Base-by-base conservation (phyloP, 2,888 invertebrate genomes). In the Callyntrura sp. region DNA sequence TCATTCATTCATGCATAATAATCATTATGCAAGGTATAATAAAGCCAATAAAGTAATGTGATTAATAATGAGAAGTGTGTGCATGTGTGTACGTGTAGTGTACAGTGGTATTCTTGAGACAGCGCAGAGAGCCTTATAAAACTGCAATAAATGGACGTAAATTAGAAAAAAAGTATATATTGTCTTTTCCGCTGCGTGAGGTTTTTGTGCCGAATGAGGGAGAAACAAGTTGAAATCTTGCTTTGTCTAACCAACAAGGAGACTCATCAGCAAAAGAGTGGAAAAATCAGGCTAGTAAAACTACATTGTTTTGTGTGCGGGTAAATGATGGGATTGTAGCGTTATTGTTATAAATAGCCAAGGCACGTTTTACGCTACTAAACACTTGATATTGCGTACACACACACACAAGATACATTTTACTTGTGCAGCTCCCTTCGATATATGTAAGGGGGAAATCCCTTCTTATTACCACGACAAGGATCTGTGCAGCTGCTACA, bases 151-250 rank as follows among this genome's bases (percentile, higher is more conserved):
- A 6, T 17, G 17, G n/a, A 65, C 28, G 79, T 43, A 65, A n/a
- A 28, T 55, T 65, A 43, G 43, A 9, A 55, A 48, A 73, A 78
- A 43, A 88, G n/a, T n/a, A n/a, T n/a, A n/a, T n/a, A 88, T 88
- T 88, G 88, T 88, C 60, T 73, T 73, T 82, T 88, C 88, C 88
- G 81, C 79, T 85, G 78, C 57, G 62, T 57, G 51, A 35, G 25
- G 84, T 55, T 70, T 60, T 76, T 62, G 76, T 85, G 57, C 9
- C 57, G 81, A 87, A 81, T 79, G 86, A 86, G 51, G 62, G 65
- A 65, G 79, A 79, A 79, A 65, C 65, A 55, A 68, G 51, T 48
- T 45, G 48, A 51, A 65, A 48, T 20, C 48, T 45, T 48, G 28
- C 82, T 65, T 81, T 81, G 12, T 45, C n/a, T 6, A 45, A 65